phyloP scores from a whole-genome alignment of 2,797 vertebrate genomes.

The Somateria mollissima region DNA sequence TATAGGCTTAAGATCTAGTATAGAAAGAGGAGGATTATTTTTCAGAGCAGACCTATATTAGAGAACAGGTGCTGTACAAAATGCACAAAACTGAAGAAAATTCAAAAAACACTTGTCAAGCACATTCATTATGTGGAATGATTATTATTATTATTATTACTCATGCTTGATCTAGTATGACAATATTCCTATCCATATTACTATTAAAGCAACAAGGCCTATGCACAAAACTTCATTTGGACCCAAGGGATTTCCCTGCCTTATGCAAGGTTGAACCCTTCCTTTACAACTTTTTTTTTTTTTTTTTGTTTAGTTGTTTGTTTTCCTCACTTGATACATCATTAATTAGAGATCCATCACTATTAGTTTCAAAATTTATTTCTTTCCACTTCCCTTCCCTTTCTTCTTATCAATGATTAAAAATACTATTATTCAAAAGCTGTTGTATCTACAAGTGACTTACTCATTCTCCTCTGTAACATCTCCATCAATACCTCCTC shows the following conservation, averaged over 20 bases:
- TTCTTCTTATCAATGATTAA: neutral
- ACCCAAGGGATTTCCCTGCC: neutral
- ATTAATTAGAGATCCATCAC: neutral
- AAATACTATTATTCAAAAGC: neutral
- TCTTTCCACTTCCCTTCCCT: neutral
- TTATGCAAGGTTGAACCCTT: neutral
- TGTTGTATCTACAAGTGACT: neutral
- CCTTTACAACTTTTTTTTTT: neutral
- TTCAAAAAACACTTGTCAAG: neutral
- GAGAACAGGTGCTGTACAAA: neutral
- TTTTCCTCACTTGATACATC: neutral
- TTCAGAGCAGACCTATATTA: neutral
- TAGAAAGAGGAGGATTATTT: neutral
- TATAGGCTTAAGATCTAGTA: neutral
- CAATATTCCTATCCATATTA: neutral
- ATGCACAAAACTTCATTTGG: neutral
- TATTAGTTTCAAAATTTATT: neutral
- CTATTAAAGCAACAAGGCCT: neutral
- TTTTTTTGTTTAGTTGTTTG: neutral
- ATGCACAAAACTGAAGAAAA: neutral
- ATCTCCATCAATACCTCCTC: neutral
- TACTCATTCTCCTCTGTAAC: neutral
- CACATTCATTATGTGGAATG: accelerated
- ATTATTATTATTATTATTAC: neutral
- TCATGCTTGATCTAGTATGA: neutral